These are phyloP conservation scores for Iselma pallidipennis DNA, from an alignment of 2,888 invertebrate species.

Conservation along the genomic window DNA sequence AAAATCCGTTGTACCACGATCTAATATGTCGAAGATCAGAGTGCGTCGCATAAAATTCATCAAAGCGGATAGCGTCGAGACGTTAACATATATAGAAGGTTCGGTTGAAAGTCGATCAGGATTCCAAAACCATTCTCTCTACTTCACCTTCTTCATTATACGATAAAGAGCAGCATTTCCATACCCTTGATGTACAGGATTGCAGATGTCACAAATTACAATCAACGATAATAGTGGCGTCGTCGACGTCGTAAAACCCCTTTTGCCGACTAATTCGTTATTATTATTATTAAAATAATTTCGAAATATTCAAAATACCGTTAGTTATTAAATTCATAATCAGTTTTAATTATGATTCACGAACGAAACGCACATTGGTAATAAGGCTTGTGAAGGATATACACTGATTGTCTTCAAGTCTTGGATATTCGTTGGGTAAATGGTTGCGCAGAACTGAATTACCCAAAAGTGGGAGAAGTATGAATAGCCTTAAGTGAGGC, in stretches of 20 bases:
- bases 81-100: conserved; percentile 17
- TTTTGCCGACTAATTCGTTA: conserved; percentile 28
- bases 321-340: conserved; percentile 17
- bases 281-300: conserved; percentile 29
- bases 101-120: conserved; percentile 33
- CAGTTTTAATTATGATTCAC: conserved; percentile 1
- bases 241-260: conserved; percentile 24
- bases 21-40: conserved; percentile 51
- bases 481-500: conserved; percentile 46
- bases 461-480: conserved; percentile 44
- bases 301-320: conserved; percentile 22
- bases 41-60: conserved; percentile 53
- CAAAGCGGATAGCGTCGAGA: conserved; percentile 44
- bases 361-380: conserved; percentile 3
- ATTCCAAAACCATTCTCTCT: conserved; percentile 39
- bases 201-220: conserved; percentile 52
- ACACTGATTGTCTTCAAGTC: conserved; percentile 34
- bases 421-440: conserved; percentile 28
- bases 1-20: conserved; percentile 51
- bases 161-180: conserved; percentile 50
- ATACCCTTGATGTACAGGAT: conserved; percentile 45
- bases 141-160: conserved; percentile 51
- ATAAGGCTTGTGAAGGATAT: conserved; percentile 12
- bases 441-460: conserved; percentile 46
- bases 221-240: conserved; percentile 24